A percentile compares a stretch with the other conserved stretches of the same genome.
Evolutionary conservation across 2,797 vertebrate genomes (phyloP).

Genomic region (Xyrichtys novacula): DNA sequence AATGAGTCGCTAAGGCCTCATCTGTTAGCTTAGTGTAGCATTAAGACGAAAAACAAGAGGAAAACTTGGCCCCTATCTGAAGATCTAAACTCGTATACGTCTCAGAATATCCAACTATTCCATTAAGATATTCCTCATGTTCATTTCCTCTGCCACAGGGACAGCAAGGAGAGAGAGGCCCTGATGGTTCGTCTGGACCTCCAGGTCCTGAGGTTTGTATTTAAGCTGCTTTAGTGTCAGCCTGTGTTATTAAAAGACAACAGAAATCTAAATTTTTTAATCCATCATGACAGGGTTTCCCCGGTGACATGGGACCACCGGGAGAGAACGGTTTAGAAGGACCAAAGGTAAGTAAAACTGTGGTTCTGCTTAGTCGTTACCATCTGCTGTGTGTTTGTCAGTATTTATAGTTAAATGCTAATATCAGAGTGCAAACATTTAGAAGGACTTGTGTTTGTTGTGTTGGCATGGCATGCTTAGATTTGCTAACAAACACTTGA

Average conservation of each 20-base stretch:
- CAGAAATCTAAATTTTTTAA: constrained; percentile 1
- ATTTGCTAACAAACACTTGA: neutral
- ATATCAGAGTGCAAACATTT: neutral
- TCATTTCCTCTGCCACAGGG: constrained; percentile 82
- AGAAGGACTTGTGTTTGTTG: neutral
- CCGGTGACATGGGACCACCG: constrained; percentile 96
- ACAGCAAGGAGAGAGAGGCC: constrained; percentile 92
- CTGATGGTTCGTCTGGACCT: constrained; percentile 89
- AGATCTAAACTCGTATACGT: neutral
- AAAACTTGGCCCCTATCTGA: neutral
- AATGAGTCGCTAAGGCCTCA: neutral
- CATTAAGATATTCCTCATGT: constrained; percentile 1
- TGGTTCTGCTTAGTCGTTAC: constrained; percentile 2
- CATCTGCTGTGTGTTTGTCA: neutral
- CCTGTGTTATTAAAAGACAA: constrained; percentile 4
- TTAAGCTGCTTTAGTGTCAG: neutral
- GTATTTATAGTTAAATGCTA: neutral
- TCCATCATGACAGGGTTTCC: constrained; percentile 90
- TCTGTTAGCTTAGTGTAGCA: constrained; percentile 1
- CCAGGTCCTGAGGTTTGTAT: constrained; percentile 92
- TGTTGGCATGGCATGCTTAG: neutral
- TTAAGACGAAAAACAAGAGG: neutral
- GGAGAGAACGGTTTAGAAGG: constrained; percentile 97
- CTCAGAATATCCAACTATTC: neutral
- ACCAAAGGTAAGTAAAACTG: constrained; percentile 88